Base-by-base conservation (phyloP, 2,797 vertebrate species). In the Synanceia verrucosa region DNA sequence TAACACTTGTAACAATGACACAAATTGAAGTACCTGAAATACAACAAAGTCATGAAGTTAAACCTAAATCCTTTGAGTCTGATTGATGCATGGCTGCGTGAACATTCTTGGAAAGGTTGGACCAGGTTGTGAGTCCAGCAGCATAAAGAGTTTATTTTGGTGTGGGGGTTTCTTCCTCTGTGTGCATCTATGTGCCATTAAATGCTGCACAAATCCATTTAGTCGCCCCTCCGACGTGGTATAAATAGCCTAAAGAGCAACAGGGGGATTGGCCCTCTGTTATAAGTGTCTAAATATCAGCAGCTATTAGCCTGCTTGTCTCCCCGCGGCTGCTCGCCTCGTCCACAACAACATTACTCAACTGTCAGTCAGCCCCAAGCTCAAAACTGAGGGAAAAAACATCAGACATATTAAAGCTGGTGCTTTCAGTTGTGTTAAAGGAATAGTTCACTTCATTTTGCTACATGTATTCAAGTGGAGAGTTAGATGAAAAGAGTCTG, bases 221-320 rank as follows among this genome's bases (percentile, higher is more conserved):
- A 80, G 70, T 63, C 52, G 46, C 83, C 71, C 64, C 73, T 81
- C 80, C 23, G 39, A 70, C 66, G 1, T 26, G 65, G 37, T 89
- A 91, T 87, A 87, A 89, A 89, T 89, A 91, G 82, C 65, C 76
- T 63, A 24, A 85, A 88, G 85, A 87, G 85, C 86, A 79, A 83
- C 86, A 72, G 77, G 87, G 76, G 88, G 83, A 87, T 86, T 84
- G 55, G 9, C 71, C 72, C 65, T 71, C 81, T 64, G 53, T 83
- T 80, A 80, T 41, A 68, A 76, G 73, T 53, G 75, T 65, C 76
- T 82, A 55, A 88, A 82, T 86, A 88, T 85, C 88, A 89, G 82
- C 80, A 62, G 84, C 86, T 81, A 86, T 89, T 88, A 89, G 85
- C 67, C 79, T 37, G 77, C 60, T 55, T 19, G 70, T 84, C 85